These are phyloP conservation scores for Ctenodactylus gundi DNA, from an alignment of 2,113 vertebrate genomes.

Conservation along the genomic window DNA sequence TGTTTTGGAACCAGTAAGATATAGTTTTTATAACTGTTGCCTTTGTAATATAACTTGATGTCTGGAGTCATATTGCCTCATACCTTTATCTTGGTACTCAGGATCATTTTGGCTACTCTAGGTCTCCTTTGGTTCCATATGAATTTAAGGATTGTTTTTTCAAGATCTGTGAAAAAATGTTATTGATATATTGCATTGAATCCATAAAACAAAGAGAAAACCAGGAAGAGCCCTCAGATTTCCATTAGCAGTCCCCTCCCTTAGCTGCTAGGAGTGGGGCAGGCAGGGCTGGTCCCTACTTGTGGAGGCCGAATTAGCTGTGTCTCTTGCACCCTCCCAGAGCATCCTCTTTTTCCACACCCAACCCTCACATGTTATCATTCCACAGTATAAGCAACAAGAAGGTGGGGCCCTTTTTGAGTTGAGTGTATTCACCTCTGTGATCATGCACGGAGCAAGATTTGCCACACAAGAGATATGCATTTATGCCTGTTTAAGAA, in stretches of 20 bases:
- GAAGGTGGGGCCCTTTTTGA: fast-evolving
- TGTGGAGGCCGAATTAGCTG: background rate
- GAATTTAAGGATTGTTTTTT: too few species aligned
- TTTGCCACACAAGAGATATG: background rate
- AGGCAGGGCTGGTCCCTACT: background rate
- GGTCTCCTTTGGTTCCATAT: too few species aligned
- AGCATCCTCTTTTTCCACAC: background rate
- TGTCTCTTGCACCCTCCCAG: background rate
- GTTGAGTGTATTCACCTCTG: background rate
- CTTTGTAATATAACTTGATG: too few species aligned
- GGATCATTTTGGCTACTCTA: too few species aligned
- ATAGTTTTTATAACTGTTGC: too few species aligned
- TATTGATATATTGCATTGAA: too few species aligned
- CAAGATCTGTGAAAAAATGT: too few species aligned
- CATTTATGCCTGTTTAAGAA: background rate
- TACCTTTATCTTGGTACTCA: too few species aligned
- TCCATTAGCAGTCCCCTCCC: background rate
- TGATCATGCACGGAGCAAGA: background rate
- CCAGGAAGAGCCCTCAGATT: background rate
- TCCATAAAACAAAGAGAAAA: background rate
- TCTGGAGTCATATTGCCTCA: too few species aligned
- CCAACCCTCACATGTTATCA: background rate
- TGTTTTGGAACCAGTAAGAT: too few species aligned
- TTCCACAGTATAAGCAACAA: background rate
- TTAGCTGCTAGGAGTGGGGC: background rate